Percentiles rank a stretch among this genome's conserved stretches.
Evolutionary conservation across 2,113 vertebrate genomes (phyloP).

Genomic region (Sinocyclocheilus grahami): DNA sequence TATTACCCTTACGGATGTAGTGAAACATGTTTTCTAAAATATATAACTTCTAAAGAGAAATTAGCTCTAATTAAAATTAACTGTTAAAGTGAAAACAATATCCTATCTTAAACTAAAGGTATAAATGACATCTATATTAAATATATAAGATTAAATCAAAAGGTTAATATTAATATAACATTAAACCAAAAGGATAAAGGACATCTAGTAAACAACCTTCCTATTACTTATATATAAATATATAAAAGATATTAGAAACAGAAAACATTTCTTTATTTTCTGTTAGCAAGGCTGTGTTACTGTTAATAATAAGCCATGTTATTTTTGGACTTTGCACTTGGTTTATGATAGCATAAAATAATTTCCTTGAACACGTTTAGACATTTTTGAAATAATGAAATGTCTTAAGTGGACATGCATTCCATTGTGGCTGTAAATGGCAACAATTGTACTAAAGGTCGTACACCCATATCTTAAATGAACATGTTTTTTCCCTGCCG

Average conservation of each 20-base stretch:
- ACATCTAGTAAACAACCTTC: too few species aligned
- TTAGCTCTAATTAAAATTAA: neutral
- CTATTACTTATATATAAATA: too few species aligned
- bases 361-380: neutral
- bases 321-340: constrained; percentile 46
- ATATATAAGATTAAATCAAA: too few species aligned
- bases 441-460: constrained; percentile 29
- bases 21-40: neutral
- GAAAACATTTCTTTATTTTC: neutral
- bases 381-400: neutral
- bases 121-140: neutral
- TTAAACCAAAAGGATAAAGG: too few species aligned
- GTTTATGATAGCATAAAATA: neutral
- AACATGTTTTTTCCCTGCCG: neutral
- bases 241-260: neutral
- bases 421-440: constrained; percentile 41
- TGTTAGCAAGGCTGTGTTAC: neutral
- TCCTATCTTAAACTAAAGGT: neutral
- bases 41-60: neutral
- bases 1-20: neutral
- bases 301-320: constrained; percentile 30
- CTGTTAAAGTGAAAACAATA: neutral
- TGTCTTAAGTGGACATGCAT: neutral
- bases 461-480: constrained; percentile 34
- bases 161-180: too few species aligned